Evolutionary conservation across 2,888 invertebrate genomes (phyloP).

Genomic region (Ennomos fuscantarius): DNA sequence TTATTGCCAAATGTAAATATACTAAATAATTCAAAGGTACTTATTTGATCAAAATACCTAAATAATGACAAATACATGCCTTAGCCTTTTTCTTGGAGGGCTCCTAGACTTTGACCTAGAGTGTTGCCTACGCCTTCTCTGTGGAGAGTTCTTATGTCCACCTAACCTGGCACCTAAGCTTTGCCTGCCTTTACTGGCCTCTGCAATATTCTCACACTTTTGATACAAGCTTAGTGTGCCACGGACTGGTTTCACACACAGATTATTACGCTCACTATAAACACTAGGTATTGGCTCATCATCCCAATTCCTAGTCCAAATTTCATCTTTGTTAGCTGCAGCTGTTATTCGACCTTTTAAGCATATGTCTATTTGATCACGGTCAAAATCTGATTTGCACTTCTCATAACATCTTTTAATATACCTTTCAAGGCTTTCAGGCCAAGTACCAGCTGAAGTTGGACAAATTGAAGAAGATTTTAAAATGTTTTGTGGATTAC

Average conservation of each 20-base stretch:
- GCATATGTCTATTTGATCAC: constrained; percentile 97
- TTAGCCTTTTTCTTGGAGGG: constrained; percentile 79
- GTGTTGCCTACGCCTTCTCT: constrained; percentile 64
- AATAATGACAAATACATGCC: constrained; percentile 52
- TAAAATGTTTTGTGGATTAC: constrained; percentile 62
- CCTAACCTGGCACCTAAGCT: constrained; percentile 52
- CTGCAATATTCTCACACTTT: constrained; percentile 71
- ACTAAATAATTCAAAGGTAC: too few species aligned
- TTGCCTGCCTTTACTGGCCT: constrained; percentile 52
- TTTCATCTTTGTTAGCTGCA: constrained; percentile 94
- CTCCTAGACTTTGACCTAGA: constrained; percentile 77
- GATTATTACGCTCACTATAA: constrained; percentile 90
- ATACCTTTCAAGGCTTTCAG: constrained; percentile 92
- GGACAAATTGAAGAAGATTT: constrained; percentile 66
- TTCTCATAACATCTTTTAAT: constrained; percentile 96
- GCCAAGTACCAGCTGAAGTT: constrained; percentile 88
- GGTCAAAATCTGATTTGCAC: constrained; percentile 94
- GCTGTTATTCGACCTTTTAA: constrained; percentile 97
- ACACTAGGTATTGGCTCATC: constrained; percentile 96
- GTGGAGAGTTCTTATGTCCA: constrained; percentile 65
- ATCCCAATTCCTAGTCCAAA: constrained; percentile 97
- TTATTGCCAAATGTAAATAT: not conserved
- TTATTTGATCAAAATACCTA: too few species aligned
- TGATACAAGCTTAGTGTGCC: constrained; percentile 86
- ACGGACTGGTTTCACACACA: constrained; percentile 86